Base-by-base conservation (phyloP, 2,888 invertebrate species). In the Empis livida region DNA sequence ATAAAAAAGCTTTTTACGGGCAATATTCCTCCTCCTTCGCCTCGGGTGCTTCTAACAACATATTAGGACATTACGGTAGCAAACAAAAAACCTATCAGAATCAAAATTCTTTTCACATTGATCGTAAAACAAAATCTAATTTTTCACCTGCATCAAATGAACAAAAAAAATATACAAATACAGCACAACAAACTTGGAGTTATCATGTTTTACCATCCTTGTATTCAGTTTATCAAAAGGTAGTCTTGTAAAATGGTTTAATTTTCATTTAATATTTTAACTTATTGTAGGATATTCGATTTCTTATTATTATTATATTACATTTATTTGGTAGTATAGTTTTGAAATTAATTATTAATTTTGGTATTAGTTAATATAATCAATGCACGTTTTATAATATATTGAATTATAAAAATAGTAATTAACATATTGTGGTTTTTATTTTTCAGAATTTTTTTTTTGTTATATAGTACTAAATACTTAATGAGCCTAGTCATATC, bases 191-290 rank as follows among this genome's bases (percentile, higher is more conserved):
- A 62, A 77, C 80, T 51, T 88, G 88, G 87, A 84, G 85, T 68
- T 88, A 83, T 71, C 87, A 88, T 74, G 81, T 87, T 59, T 78
- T 86, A 65, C 87, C 88, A 59, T 83, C 84, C 63, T 77, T 88
- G 65, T 88, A 87, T 73, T 82, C 84, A 67, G 78, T 79, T 68
- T 83, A 84, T 63, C 87, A 88, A 75, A 88, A 88, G 88, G 88
- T 87, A 75, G 35, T 43, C 13, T 27, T 27, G 9, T 27, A 27
- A 27, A 6, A 27, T 27, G 8, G 23, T 27, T 27, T 27, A 6
- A 8, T 27, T 27, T 20, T 20, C 5, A 5, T 20, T 20, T 20
- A 20, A 20, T 5, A 20, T 5, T 5, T 27, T 8, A 27, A 27
- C 9, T 27, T 8, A 27, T 27, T 27, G 23, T 6, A 8, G 23